Conservation (phyloP, 1,140 invertebrate genomes). For the Pollicipes pollicipes region DNA sequence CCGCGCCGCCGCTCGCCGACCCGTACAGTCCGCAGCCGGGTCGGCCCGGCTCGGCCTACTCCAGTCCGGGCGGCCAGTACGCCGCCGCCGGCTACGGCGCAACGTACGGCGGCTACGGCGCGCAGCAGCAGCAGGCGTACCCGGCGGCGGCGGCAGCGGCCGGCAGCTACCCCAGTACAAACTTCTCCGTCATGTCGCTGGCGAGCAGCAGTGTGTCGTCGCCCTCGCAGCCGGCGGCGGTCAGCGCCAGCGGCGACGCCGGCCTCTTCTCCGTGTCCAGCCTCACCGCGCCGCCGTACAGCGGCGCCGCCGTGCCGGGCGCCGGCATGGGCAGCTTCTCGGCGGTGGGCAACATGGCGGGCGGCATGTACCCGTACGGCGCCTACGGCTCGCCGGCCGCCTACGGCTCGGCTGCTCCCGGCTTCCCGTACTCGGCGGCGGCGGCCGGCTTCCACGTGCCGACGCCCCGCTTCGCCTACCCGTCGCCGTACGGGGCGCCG, state of each 20-base stretch:
- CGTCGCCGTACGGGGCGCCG: slow-evolving; percentile 22
- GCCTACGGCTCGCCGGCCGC: slow-evolving; percentile 25
- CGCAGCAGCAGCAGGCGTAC: slow-evolving; percentile 18
- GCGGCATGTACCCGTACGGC: slow-evolving; percentile 25
- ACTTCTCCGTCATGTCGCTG: slow-evolving; percentile 28
- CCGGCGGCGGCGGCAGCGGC: slow-evolving; percentile 20
- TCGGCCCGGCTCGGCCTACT: slow-evolving; percentile 12
- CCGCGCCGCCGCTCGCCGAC: slow-evolving; percentile 15
- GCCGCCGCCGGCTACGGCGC: slow-evolving; percentile 14
- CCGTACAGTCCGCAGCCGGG: slow-evolving; percentile 11
- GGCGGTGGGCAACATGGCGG: slow-evolving; percentile 17
- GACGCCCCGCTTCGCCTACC: slow-evolving; percentile 36
- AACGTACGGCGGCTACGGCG: slow-evolving; percentile 19
- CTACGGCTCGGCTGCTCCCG: slow-evolving; percentile 23
- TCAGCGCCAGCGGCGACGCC: slow-evolving; percentile 17
- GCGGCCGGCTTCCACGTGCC: slow-evolving; percentile 32
- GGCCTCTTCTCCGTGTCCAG: slow-evolving; percentile 20
- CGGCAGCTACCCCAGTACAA: slow-evolving; percentile 23
- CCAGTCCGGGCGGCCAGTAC: slow-evolving; percentile 15
- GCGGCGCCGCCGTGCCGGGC: slow-evolving; percentile 14
- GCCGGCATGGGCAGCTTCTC: slow-evolving; percentile 19
- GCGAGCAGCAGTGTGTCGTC: slow-evolving; percentile 25
- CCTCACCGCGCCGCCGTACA: slow-evolving; percentile 19
- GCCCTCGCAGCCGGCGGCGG: slow-evolving; percentile 21
- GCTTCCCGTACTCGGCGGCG: slow-evolving; percentile 25